Base-by-base conservation (phyloP, 2,113 vertebrate species). In the Formicarius rufipectus region DNA sequence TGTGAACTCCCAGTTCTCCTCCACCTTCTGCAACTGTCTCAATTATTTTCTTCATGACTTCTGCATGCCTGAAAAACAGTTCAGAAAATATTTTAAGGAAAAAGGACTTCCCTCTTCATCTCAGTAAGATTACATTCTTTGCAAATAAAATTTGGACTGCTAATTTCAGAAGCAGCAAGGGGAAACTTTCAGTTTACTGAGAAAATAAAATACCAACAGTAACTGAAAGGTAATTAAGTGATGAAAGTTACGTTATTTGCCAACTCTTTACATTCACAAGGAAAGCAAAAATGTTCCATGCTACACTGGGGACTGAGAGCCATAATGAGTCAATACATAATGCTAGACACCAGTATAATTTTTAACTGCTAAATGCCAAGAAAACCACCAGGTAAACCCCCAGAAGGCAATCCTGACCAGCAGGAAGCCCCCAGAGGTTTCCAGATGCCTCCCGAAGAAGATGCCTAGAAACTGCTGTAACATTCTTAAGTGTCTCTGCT, bases 1-100 rank as follows among this genome's bases (percentile, higher is more conserved):
- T 99, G 84, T 99, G 99, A 89, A 99, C 99, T 94, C 99, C 99
- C 90, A 99, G 98, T 93, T 99, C 99, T 97, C 99, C 99, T 18
- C 99, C 99, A 30, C 99, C 99, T 98, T 99, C 99, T 55, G 99
- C 99, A 96, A 99, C 99, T 3, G 99, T 99, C 96, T 99, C 99
- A 2, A 99, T 99, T 85, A 99, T 99, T 98, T 99, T 99, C 94
- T 99, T 99, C 99, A 99, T 99, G 86, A 99, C 99, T 96, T 99
- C 99, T 53, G 99, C 99, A 91, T 99, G 99, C 97, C 99, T 99
- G 97, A 78, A 97, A 97, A 64, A 75, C 81, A 97, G n/a, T 93
- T 18, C 28, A 90, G 77, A 91, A 91, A 67, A 62, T 33, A 87
- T 44, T 77, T 78, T 53, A 82, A 66, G 28, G 33, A 71, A 72